A percentile compares a stretch with the other conserved stretches of the same genome.
phyloP scores from a whole-genome alignment of 92 coral and sea anemone genomes.

The Porites lobata region DNA sequence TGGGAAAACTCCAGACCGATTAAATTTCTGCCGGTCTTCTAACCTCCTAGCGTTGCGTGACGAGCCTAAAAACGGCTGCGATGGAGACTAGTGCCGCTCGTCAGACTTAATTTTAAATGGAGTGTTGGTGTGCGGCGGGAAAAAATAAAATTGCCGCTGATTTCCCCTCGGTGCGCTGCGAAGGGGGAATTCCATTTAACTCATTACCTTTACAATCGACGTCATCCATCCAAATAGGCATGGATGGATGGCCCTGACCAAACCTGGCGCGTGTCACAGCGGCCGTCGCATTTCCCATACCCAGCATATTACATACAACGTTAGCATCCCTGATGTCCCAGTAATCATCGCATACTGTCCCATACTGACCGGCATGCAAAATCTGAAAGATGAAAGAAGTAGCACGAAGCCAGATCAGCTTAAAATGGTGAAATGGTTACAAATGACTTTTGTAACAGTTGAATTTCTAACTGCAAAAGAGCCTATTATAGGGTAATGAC shows the following conservation, averaged over 20 bases:
- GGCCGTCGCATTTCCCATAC: conserved; percentile 77
- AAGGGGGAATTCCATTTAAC: background rate
- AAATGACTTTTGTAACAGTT: no score
- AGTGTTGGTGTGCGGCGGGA: no score
- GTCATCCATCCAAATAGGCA: conserved; percentile 80
- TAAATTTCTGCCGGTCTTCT: no score
- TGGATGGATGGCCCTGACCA: conserved; percentile 35
- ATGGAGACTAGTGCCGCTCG: no score
- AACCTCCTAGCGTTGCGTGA: no score
- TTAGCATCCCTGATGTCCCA: conserved; percentile 81
- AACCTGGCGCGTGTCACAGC: conserved; percentile 45
- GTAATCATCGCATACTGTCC: conserved; percentile 83
- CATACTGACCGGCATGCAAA: conserved; percentile 65
- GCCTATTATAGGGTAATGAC: no score
- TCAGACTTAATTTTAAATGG: no score
- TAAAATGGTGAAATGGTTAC: background rate
- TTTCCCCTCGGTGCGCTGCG: background rate
- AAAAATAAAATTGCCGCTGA: no score
- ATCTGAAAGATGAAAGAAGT: conserved; percentile 26
- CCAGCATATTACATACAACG: conserved; percentile 88
- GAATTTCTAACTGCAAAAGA: no score
- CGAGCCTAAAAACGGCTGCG: no score
- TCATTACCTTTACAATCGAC: conserved; percentile 73
- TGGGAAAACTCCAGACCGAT: no score
- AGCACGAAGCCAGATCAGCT: background rate